Conservation (phyloP, 2,888 invertebrate genomes). For the Pterostichus niger region DNA sequence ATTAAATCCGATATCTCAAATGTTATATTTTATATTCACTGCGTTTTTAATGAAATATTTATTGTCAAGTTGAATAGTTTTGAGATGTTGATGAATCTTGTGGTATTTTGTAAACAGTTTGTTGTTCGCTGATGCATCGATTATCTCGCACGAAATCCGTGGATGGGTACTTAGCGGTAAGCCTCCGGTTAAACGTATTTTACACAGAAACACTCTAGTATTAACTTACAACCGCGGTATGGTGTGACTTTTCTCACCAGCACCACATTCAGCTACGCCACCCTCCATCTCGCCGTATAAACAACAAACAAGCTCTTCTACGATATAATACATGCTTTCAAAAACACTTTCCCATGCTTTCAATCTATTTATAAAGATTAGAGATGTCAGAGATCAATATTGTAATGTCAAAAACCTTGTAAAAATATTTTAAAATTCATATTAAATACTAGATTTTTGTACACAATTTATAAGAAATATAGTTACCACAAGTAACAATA, state of each 20-base stretch:
- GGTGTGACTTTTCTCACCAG: conserved; percentile 54
- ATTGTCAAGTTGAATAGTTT: too few species aligned
- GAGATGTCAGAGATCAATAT: conserved; percentile 4
- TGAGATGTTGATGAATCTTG: too few species aligned
- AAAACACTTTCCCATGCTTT: conserved; percentile 13
- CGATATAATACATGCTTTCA: not conserved
- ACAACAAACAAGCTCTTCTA: not conserved
- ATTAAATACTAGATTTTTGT: too few species aligned
- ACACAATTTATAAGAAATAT: too few species aligned
- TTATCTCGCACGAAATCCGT: conserved; percentile 14
- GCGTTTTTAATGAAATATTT: too few species aligned
- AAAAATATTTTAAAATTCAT: not conserved
- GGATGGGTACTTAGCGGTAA: conserved; percentile 37
- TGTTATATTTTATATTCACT: too few species aligned
- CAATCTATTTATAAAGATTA: conserved; percentile 8
- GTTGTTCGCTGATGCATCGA: conserved; percentile 23
- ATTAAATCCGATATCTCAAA: too few species aligned
- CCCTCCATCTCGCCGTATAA: not conserved
- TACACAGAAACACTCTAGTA: conserved; percentile 35
- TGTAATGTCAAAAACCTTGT: not conserved
- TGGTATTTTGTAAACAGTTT: not conserved
- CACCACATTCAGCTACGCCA: not conserved
- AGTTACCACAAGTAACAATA: too few species aligned
- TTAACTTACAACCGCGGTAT: conserved; percentile 40
- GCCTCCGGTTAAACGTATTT: conserved; percentile 54